A percentile compares a stretch with the other conserved stretches of the same genome.
Conservation (phyloP, 1,140 invertebrate genomes). For the Limonius californicus region DNA sequence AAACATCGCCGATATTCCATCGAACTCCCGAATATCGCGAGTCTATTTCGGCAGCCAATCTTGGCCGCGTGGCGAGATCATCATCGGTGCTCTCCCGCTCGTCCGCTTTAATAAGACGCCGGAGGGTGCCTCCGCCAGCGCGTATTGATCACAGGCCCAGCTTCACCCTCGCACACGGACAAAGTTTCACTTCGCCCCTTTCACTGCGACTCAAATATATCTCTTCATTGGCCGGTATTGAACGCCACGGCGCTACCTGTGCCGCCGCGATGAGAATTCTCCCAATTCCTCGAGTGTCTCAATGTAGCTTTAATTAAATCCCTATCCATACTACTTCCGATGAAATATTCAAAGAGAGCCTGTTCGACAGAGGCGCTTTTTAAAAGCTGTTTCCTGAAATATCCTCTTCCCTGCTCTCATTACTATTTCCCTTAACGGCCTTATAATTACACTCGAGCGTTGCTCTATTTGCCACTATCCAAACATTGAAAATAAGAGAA, state of each 20-base stretch:
- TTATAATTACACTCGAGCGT: background rate
- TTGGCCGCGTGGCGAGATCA: slow-evolving; percentile 27
- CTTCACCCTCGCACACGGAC: slow-evolving; percentile 19
- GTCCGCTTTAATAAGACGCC: slow-evolving; percentile 34
- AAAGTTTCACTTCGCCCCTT: slow-evolving; percentile 22
- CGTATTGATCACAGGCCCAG: slow-evolving; percentile 23
- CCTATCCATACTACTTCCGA: slow-evolving; percentile 22
- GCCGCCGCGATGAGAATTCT: slow-evolving; percentile 18
- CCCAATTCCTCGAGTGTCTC: slow-evolving; percentile 21
- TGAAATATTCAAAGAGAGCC: slow-evolving; percentile 25
- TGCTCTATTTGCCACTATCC: background rate
- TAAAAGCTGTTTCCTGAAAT: background rate
- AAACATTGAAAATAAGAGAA: background rate
- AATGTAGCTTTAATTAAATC: slow-evolving; percentile 31
- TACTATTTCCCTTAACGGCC: background rate
- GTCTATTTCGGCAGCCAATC: slow-evolving; percentile 25
- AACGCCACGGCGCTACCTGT: background rate
- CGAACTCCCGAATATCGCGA: background rate
- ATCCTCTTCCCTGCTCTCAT: background rate
- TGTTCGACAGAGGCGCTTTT: background rate
- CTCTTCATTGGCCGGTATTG: slow-evolving; percentile 19
- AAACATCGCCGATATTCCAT: background rate
- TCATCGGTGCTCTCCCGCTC: slow-evolving; percentile 27
- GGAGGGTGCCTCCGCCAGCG: slow-evolving; percentile 27
- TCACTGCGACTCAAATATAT: slow-evolving; percentile 20